Percentiles rank a stretch among this genome's conserved stretches.
phyloP scores from a whole-genome alignment of 1,140 invertebrate species.

The Tribolium madens region DNA sequence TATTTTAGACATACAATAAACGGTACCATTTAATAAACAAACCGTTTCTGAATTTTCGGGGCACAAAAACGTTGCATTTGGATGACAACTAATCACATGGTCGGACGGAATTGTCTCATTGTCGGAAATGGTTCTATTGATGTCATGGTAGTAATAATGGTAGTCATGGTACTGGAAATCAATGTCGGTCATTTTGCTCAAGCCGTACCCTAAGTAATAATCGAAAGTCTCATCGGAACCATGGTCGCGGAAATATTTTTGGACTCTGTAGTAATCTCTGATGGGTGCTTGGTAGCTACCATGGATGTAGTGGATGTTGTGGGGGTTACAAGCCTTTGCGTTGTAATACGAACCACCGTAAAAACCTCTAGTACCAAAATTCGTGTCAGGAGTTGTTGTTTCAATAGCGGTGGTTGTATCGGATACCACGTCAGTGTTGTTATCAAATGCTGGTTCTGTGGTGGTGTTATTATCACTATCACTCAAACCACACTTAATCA shows the following conservation, averaged over 20 bases:
- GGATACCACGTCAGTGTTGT: background rate
- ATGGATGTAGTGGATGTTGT: slow-evolving; percentile 12
- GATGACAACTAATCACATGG: background rate
- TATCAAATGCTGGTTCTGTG: background rate
- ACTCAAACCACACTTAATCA: background rate
- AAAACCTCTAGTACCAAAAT: background rate
- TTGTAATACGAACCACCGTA: slow-evolving; percentile 23
- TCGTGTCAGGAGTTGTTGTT: background rate
- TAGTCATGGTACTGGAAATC: slow-evolving; percentile 3
- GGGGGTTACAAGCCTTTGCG: background rate
- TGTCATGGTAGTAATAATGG: slow-evolving; percentile 20
- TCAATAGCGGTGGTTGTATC: background rate
- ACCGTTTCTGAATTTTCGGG: slow-evolving; percentile 24
- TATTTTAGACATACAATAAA: slow-evolving; percentile 28
- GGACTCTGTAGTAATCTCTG: slow-evolving; percentile 16
- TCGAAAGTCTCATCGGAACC: slow-evolving; percentile 1
- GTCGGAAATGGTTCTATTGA: background rate
- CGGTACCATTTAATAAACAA: slow-evolving; percentile 24
- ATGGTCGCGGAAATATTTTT: background rate
- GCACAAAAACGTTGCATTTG: slow-evolving; percentile 10
- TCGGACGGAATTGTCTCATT: background rate
- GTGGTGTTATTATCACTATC: background rate
- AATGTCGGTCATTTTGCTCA: slow-evolving; percentile 12
- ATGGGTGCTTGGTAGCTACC: background rate
- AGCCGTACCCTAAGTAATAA: slow-evolving; percentile 23